A percentile compares a stretch with the other conserved stretches of the same genome.
phyloP scores from a whole-genome alignment of 2,113 vertebrate genomes.

The Oceanodroma tethys region DNA sequence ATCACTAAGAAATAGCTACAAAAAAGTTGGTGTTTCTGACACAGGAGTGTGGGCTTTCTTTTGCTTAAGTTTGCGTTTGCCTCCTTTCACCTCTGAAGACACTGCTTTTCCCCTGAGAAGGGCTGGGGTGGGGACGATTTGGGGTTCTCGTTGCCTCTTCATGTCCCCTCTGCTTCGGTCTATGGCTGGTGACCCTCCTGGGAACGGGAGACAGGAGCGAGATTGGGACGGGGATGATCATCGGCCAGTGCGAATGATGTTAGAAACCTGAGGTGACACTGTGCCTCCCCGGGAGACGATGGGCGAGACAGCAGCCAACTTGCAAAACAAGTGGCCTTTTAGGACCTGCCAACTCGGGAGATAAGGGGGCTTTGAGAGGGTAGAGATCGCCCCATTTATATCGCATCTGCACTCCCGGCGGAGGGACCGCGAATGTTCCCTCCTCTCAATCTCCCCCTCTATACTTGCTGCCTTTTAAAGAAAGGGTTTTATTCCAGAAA shows the following conservation, averaged over 20 bases:
- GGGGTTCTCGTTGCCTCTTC: not conserved
- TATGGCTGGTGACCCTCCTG: not conserved
- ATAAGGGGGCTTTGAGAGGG: slow-evolving; percentile 36
- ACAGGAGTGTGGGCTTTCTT: not conserved
- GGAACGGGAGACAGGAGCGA: accelerated
- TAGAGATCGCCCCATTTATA: not conserved
- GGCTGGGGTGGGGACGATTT: not conserved
- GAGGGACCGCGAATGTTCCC: not conserved
- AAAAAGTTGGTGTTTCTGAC: not conserved
- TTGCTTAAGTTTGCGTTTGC: not conserved
- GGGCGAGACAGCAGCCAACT: not conserved
- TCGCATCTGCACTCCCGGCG: slow-evolving; percentile 10
- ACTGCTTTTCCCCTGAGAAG: not conserved
- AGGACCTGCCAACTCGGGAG: slow-evolving; percentile 41
- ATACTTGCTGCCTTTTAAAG: not conserved
- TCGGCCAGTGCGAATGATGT: not conserved
- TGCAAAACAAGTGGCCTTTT: slow-evolving; percentile 38
- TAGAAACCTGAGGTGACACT: not conserved
- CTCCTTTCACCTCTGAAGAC: not conserved
- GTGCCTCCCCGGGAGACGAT: not conserved
- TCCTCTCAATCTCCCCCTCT: not conserved
- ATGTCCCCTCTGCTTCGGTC: not conserved
- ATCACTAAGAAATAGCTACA: not conserved
- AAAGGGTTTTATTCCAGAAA: not conserved
- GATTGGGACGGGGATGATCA: not conserved